A percentile compares a stretch with the other conserved stretches of the same genome.
Evolutionary conservation across 2,797 vertebrate genomes (phyloP).

Genomic region (Chelonia mydas): DNA sequence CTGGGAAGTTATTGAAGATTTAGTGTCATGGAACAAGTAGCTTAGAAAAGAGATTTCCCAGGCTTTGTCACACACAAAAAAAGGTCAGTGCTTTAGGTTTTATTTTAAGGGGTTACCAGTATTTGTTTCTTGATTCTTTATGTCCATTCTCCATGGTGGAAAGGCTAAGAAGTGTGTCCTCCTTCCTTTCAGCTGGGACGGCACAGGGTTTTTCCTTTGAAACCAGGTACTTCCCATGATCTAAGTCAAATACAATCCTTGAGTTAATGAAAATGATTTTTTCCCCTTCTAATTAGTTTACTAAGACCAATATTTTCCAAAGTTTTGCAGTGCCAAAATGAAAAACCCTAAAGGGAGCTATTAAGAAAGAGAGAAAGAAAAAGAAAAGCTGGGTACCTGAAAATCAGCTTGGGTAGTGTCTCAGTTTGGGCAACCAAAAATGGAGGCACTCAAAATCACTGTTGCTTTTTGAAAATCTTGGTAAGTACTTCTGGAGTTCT

Average conservation of each 20-base stretch:
- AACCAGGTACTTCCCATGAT: background rate
- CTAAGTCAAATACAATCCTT: background rate
- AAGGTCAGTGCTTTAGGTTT: constrained; percentile 24
- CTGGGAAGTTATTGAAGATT: background rate
- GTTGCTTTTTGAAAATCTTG: background rate
- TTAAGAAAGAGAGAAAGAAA: background rate
- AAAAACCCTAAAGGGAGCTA: background rate
- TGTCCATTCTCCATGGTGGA: background rate
- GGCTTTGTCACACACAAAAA: background rate
- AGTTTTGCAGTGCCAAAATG: background rate
- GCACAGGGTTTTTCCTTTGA: background rate
- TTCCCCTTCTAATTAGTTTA: background rate
- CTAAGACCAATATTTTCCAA: background rate
- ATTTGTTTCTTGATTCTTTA: background rate
- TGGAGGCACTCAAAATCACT: background rate
- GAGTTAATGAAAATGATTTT: background rate
- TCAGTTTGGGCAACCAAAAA: background rate
- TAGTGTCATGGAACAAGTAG: background rate
- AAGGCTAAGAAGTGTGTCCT: background rate
- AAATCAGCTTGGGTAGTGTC: background rate
- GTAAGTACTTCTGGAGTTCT: background rate
- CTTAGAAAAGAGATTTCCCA: background rate
- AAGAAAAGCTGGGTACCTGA: background rate
- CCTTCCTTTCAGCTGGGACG: background rate
- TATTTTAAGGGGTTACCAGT: constrained; percentile 55